These are phyloP conservation scores for Rafetus swinhoei DNA, from an alignment of 2,113 vertebrate species.

Conservation along the genomic window DNA sequence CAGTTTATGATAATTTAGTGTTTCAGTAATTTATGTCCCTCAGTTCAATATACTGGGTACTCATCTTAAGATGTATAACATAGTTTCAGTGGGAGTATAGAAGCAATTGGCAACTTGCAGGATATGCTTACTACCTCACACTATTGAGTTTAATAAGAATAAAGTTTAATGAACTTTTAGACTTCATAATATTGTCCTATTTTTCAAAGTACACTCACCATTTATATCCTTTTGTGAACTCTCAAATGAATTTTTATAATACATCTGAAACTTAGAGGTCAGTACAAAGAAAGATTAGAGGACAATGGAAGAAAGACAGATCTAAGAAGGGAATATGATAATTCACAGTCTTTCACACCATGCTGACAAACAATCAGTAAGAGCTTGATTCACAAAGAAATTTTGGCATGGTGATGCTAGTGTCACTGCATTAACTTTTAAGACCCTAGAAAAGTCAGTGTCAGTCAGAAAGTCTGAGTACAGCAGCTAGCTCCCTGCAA, in stretches of 20 bases:
- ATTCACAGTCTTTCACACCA: background rate
- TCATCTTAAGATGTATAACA: background rate
- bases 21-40: background rate
- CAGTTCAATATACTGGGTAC: background rate
- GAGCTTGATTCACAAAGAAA: background rate
- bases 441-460: background rate
- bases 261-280: background rate
- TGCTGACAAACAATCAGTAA: background rate
- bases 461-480: background rate
- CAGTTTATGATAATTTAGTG: background rate
- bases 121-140: background rate
- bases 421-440: background rate
- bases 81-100: background rate
- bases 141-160: background rate
- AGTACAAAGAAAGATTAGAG: background rate
- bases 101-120: background rate
- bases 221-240: background rate
- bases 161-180: background rate
- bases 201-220: background rate
- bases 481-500: background rate
- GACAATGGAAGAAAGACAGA: background rate
- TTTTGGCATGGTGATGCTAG: background rate
- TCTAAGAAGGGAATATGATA: background rate
- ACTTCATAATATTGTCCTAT: background rate
- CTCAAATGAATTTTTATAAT: background rate